Evolutionary conservation across 2,113 vertebrate genomes (phyloP).

Genomic region (Paratilapia polleni): DNA sequence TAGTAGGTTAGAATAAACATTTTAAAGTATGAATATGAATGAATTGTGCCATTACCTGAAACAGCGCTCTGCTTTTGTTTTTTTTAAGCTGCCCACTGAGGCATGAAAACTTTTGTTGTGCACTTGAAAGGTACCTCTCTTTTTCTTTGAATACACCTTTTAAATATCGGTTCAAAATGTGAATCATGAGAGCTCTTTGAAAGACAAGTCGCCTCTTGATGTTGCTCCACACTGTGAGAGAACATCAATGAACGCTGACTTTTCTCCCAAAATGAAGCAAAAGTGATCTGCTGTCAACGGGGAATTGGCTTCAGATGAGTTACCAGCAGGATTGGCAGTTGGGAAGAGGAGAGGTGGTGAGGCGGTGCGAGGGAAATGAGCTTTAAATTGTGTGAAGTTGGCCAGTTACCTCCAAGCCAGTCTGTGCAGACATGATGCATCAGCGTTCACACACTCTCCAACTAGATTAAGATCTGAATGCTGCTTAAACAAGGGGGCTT

Average conservation of each 20-base stretch:
- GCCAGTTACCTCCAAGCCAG: conserved; percentile 64
- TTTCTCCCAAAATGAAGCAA: conserved; percentile 54
- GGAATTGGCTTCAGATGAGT: conserved; percentile 61
- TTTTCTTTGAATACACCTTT: conserved; percentile 44
- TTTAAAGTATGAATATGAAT: conserved; percentile 11
- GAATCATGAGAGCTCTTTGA: conserved; percentile 42
- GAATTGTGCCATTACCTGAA: not conserved
- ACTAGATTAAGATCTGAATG: conserved; percentile 18
- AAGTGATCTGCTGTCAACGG: conserved; percentile 53
- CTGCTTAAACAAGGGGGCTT: conserved; percentile 7
- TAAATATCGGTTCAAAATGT: conserved; percentile 51
- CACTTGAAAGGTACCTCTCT: conserved; percentile 22
- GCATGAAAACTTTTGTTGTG: conserved; percentile 11
- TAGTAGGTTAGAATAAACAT: not conserved
- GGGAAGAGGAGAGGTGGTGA: conserved; percentile 36
- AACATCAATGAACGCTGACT: conserved; percentile 58
- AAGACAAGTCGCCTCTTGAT: conserved; percentile 44
- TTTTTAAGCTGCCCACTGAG: not conserved
- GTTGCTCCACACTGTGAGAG: conserved; percentile 42
- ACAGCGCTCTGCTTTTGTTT: not conserved
- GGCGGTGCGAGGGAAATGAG: conserved; percentile 41
- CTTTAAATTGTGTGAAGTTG: conserved; percentile 67
- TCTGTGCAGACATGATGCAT: conserved; percentile 47
- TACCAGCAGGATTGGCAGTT: conserved; percentile 60
- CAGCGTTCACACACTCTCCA: conserved; percentile 7